These are phyloP conservation scores for Numenius phaeopus DNA, from an alignment of 2,797 vertebrate species.

Conservation along the genomic window DNA sequence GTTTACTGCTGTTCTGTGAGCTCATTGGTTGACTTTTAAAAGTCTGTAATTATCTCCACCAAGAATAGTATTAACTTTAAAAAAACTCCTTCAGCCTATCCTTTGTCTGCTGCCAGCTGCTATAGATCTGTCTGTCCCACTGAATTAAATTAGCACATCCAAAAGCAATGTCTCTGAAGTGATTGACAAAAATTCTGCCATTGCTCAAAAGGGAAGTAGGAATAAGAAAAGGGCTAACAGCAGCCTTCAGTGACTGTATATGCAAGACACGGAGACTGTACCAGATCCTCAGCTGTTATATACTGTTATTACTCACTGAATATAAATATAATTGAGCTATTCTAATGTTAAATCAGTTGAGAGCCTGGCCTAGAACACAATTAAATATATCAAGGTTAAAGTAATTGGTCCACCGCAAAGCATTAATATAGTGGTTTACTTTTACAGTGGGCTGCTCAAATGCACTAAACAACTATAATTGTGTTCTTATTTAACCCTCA, in stretches of 20 bases:
- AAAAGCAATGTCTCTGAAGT: not conserved
- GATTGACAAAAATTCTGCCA: constrained; percentile 39
- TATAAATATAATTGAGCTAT: constrained; percentile 3
- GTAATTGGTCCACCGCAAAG: constrained; percentile 21
- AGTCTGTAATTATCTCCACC: constrained; percentile 39
- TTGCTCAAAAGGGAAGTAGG: not conserved
- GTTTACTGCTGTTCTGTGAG: not conserved
- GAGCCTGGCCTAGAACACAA: not conserved
- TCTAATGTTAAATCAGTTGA: not conserved
- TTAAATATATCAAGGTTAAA: constrained; percentile 35
- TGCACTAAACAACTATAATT: not conserved
- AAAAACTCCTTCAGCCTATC: constrained; percentile 39
- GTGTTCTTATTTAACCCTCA: not conserved
- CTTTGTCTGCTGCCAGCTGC: constrained; percentile 48
- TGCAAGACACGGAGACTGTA: not conserved
- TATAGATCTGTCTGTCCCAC: constrained; percentile 34
- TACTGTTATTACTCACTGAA: not conserved
- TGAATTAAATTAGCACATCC: constrained; percentile 29
- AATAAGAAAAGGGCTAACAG: not conserved
- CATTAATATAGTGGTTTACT: not conserved
- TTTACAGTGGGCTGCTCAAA: not conserved
- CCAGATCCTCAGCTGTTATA: constrained; percentile 18
- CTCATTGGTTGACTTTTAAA: constrained; percentile 28
- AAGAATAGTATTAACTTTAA: constrained; percentile 32
- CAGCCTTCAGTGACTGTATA: not conserved